Evolutionary conservation across 1,140 invertebrate species (phyloP), one percentile per base, ranked within the genome.

Genomic region (Venustaconcha ellipsiformis): DNA sequence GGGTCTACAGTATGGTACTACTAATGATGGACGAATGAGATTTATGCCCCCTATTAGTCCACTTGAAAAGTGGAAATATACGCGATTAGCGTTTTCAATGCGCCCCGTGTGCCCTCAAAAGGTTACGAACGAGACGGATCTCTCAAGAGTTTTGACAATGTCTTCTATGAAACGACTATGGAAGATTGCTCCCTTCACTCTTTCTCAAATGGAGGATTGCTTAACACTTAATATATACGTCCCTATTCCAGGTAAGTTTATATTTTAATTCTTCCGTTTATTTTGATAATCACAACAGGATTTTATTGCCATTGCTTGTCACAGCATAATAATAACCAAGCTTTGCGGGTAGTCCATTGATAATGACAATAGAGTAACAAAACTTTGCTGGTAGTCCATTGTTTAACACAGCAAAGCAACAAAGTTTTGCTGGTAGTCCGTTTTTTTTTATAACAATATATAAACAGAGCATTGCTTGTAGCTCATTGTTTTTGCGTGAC

Each of bases 191-290:
- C 95, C 95, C 13, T 95, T 95, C 88, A 91, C 99, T 67, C 93
- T 93, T 79, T 95, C 97, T 88, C 96, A 98, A 90, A 96, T 94
- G 80, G 97, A 99, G 91, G 97, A 99, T 91, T 99, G 97, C 88
- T 93, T 99, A 57, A 98, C 98, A 89, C 92, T 99, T 80, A 99
- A 99, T 89, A 96, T 99, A 86, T 99, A 98, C 90, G 94, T 96
- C 4, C 97, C 97, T 62, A 95, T 48, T 48, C 37, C 95, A 94
- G 96, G 97, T 97, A 92, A 93, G 94, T 68, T 48, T 48, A 48
- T 0, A 48, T 0, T 48, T 48, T 48, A 6, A 48, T 48, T 48
- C 37, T 11, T 48, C 37, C 1, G 5, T 48, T 48, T 48, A 48
- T 48, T 48, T 11, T 48, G 37, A 48, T 0, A 48, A 48, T 48